A percentile compares a stretch with the other conserved stretches of the same genome.
Conservation (phyloP, 2,888 invertebrate genomes). For the Hemithea aestivaria region DNA sequence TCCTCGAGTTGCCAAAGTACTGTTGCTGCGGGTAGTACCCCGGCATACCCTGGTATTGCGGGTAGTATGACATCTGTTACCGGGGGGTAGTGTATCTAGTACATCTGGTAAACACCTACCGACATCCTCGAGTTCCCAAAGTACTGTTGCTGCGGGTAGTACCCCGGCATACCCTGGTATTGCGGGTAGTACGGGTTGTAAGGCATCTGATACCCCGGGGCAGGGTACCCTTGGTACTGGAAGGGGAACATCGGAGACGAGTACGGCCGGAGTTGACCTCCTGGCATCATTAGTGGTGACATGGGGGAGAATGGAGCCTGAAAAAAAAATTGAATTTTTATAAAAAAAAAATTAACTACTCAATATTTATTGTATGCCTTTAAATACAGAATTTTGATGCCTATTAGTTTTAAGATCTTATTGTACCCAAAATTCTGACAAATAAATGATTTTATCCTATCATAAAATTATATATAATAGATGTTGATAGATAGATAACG, state of each 20-base stretch:
- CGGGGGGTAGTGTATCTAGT: slow-evolving; percentile 57
- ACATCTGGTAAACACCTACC: slow-evolving; percentile 62
- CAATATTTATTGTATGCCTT: too few relatives aligned
- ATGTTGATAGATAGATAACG: too few relatives aligned
- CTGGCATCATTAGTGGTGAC: slow-evolving; percentile 56
- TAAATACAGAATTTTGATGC: too few relatives aligned
- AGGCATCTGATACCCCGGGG: slow-evolving; percentile 35
- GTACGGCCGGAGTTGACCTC: slow-evolving; percentile 74
- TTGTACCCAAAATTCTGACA: too few relatives aligned
- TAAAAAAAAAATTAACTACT: too few relatives aligned
- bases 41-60: slow-evolving; percentile 51
- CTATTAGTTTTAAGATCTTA: too few relatives aligned
- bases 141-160: slow-evolving; percentile 66
- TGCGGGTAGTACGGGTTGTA: slow-evolving; percentile 70
- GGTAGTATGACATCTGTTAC: slow-evolving; percentile 45
- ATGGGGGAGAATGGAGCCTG: slow-evolving; percentile 49
- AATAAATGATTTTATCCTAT: too few relatives aligned
- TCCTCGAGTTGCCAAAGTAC: slow-evolving; percentile 65
- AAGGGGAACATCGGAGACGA: slow-evolving; percentile 72
- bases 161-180: slow-evolving; percentile 48
- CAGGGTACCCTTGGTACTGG: slow-evolving; percentile 66
- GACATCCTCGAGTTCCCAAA: slow-evolving; percentile 73
- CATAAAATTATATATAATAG: too few relatives aligned
- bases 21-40: slow-evolving; percentile 65
- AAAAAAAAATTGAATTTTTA: too few relatives aligned